Conservation (phyloP, 2,113 vertebrate genomes). For the Phoenicopterus ruber region DNA sequence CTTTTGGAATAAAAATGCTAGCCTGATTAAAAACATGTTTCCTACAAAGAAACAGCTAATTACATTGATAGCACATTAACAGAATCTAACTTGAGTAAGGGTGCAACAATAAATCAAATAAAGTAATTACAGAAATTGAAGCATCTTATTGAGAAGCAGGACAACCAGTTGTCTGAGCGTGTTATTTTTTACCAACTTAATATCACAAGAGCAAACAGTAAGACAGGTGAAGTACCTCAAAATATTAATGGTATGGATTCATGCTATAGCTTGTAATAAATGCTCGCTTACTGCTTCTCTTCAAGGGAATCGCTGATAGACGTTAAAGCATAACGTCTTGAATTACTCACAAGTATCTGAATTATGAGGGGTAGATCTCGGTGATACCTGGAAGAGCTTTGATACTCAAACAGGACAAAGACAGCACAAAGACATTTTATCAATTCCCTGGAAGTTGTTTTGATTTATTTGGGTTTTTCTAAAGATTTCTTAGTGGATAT, state of each 20-base stretch:
- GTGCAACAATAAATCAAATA: slow-evolving; percentile 31
- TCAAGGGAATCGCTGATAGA: slow-evolving; percentile 19
- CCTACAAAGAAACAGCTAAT: slow-evolving; percentile 31
- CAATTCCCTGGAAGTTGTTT: background rate
- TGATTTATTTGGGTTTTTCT: too few relatives aligned
- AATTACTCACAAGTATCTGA: slow-evolving; percentile 40
- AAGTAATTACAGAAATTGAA: slow-evolving; percentile 58
- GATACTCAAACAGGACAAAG: background rate
- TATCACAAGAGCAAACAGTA: slow-evolving; percentile 50
- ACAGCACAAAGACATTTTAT: background rate
- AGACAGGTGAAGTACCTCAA: slow-evolving; percentile 50
- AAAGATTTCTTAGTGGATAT: background rate
- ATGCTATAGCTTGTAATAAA: slow-evolving; percentile 14
- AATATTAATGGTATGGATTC: slow-evolving; percentile 67
- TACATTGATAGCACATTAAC: slow-evolving; percentile 30
- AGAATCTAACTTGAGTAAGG: background rate
- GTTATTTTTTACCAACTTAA: slow-evolving; percentile 49
- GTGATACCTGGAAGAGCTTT: background rate
- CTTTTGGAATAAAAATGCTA: background rate
- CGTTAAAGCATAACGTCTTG: background rate
- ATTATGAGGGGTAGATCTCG: background rate
- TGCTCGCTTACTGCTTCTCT: background rate
- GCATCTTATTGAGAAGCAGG: slow-evolving; percentile 49
- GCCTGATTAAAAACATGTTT: slow-evolving; percentile 33
- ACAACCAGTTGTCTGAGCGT: slow-evolving; percentile 6